Evolutionary conservation across 2,888 invertebrate species (phyloP).

Genomic region (Acleris holmiana): DNA sequence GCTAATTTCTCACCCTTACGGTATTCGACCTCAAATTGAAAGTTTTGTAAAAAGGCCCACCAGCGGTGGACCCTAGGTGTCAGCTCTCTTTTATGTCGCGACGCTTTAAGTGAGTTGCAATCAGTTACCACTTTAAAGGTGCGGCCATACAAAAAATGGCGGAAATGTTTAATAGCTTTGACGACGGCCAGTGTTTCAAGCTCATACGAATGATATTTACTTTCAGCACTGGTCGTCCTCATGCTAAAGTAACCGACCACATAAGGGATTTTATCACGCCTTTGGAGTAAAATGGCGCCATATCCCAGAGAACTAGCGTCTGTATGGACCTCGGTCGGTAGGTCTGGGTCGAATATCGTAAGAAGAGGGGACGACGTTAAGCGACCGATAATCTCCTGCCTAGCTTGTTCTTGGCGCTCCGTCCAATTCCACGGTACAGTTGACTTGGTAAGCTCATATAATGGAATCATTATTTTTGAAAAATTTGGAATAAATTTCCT

Average conservation of each 20-base stretch:
- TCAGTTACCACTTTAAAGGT: slow-evolving; percentile 28
- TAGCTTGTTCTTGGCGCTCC: not conserved
- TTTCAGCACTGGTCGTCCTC: not conserved
- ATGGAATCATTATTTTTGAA: too few relatives aligned
- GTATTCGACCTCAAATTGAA: not conserved
- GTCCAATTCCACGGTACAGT: not conserved
- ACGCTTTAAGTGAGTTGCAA: not conserved
- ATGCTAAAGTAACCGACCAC: too few relatives aligned
- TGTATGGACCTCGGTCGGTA: not conserved
- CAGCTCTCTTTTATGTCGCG: not conserved
- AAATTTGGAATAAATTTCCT: too few relatives aligned
- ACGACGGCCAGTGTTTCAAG: not conserved
- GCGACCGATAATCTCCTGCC: not conserved
- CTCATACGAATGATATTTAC: not conserved
- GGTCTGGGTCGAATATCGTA: not conserved
- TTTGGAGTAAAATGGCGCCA: not conserved
- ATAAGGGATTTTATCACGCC: not conserved
- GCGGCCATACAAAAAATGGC: too few relatives aligned
- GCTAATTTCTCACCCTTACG: not conserved
- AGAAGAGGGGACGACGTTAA: not conserved
- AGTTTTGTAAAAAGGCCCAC: not conserved
- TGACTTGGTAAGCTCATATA: too few relatives aligned
- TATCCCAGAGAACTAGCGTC: not conserved
- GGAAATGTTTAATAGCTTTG: too few relatives aligned
- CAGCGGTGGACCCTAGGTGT: not conserved